Percentiles rank a stretch among this genome's conserved stretches.
Evolutionary conservation across 2,797 vertebrate species (phyloP).

Genomic region (Phylloscopus collybita): DNA sequence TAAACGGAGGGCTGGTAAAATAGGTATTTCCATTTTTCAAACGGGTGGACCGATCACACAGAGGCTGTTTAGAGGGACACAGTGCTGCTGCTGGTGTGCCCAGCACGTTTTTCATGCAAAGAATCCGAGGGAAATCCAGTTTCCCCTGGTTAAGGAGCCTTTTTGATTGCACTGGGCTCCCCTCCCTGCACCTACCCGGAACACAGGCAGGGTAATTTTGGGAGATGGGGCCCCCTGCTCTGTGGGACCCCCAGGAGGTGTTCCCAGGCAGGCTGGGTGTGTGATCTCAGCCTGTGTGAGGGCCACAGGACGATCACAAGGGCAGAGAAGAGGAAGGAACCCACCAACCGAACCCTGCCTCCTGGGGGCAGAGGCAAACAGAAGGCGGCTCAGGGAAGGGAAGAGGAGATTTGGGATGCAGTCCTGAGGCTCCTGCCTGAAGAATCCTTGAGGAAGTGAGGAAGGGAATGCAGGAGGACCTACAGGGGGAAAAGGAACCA

Average conservation of each 20-base stretch:
- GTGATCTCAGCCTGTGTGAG: not conserved
- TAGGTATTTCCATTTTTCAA: not conserved
- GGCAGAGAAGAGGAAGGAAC: not conserved
- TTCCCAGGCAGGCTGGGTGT: not conserved
- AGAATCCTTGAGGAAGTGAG: not conserved
- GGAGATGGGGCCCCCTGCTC: not conserved
- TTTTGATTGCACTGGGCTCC: not conserved
- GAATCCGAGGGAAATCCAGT: not conserved
- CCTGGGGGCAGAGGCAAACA: not conserved
- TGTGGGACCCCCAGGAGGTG: not conserved
- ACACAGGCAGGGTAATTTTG: accelerated
- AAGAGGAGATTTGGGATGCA: not conserved
- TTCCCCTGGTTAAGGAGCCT: not conserved
- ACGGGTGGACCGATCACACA: not conserved
- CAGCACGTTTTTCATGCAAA: not conserved
- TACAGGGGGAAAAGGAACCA: not conserved
- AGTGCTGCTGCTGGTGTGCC: not conserved
- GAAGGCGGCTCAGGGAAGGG: not conserved
- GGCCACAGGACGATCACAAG: accelerated
- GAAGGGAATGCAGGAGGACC: not conserved
- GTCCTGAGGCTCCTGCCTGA: not conserved
- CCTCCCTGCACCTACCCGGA: not conserved
- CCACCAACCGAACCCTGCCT: not conserved
- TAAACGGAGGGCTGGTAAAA: not conserved
- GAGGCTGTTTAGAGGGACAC: no score